Evolutionary conservation across 1,140 invertebrate species (phyloP), one percentile per base, ranked within the genome.

Genomic region (Olivierus martensii): DNA sequence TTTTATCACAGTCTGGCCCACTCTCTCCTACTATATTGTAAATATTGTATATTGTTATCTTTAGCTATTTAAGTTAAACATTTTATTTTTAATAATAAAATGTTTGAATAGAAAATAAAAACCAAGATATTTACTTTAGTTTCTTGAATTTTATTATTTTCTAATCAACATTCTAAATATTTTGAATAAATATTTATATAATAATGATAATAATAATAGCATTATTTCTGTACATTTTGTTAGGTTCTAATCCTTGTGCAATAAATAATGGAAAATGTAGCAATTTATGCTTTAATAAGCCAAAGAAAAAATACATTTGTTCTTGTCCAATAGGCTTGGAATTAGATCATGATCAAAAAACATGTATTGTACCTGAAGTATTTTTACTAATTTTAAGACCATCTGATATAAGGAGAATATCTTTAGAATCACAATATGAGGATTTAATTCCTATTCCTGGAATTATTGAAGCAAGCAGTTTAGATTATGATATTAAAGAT

Each of bases 341-440:
- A 89, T 67, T 79, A 81, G 56, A 69, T 95, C 55, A 63, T 4
- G 87, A 98, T 67, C 77, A 78, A 47, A 86, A 84, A 66, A 95
- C 87, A 0, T 99, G 95, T 66, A 80, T 88, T n/a, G 84, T 90
- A 38, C 88, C 90, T 0, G 83, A 88, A 60, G 86, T 87, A 0
- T 96, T 92, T 69, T 68, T 96, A 11, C 65, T 95, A 1, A 92
- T 89, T 67, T 81, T 87, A 0, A 77, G 80, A 36, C 81, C 82
- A 52, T 81, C 84, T 55, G 82, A 84, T 55, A 90, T 95, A 47
- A 81, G 85, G 0, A 72, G 80, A 36, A 80, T 88, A n/a, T 86
- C 85, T 59, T 82, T 87, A 47, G 80, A 85, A 62, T 84, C 85
- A 66, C 76, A 84, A 59, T 82, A 82, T 59, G 79, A 83, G 62